These are phyloP conservation scores for Thalpophila matura DNA, from an alignment of 2,888 invertebrate genomes.

Conservation along the genomic window DNA sequence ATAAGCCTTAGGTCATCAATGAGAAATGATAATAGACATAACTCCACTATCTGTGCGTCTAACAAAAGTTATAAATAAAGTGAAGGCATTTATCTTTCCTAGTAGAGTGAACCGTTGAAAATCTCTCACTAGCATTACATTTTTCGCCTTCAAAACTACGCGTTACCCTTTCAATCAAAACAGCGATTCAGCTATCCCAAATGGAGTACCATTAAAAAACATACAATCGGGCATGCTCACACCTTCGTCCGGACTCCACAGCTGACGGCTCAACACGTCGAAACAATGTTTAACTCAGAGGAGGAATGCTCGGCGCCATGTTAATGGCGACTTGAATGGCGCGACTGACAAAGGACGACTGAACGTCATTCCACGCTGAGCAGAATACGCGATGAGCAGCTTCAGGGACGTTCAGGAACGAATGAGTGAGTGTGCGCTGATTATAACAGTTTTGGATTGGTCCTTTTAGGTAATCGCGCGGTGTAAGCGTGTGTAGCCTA, in stretches of 20 bases:
- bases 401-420: slow-evolving; percentile 6
- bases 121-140: neutral
- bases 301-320: slow-evolving; percentile 35
- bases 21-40: no score
- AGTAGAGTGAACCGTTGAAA: neutral
- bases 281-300: slow-evolving; percentile 37
- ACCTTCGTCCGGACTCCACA: neutral
- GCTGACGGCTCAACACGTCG: slow-evolving; percentile 16
- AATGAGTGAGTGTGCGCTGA: slow-evolving; percentile 10
- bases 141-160: neutral
- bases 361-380: slow-evolving; percentile 33
- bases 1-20: no score
- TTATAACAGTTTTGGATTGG: slow-evolving; percentile 9
- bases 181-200: neutral
- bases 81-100: neutral
- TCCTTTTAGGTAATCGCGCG: neutral
- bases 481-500: neutral
- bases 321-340: slow-evolving; percentile 42
- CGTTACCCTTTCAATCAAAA: neutral
- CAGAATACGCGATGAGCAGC: slow-evolving; percentile 44
- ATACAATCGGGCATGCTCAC: neutral
- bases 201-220: neutral
- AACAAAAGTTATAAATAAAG: neutral
- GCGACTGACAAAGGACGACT: slow-evolving; percentile 45
- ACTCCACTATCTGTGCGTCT: neutral